Evolutionary conservation across 1,140 invertebrate genomes (phyloP), one percentile per base, ranked within the genome.

Genomic region (Spodoptera litura): DNA sequence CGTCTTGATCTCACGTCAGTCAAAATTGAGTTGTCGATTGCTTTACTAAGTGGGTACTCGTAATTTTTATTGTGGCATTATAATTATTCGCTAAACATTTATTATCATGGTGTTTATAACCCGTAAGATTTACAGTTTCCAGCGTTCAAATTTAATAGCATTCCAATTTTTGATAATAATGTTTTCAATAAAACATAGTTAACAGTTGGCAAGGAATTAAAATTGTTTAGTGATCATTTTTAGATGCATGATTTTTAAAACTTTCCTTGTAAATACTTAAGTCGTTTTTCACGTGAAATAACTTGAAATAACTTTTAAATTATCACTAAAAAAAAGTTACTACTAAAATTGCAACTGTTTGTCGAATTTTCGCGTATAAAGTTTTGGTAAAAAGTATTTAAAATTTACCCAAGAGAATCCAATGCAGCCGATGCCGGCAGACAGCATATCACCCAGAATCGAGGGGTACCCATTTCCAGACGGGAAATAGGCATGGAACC

Each of bases 401-500:
- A 15, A 52, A 20, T 53, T 96, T 96, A 98, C 98, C 99, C 99
- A 99, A 27, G 99, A 99, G 95, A 99, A 99, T 85, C 99, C 99
- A 83, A 99, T 98, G 91, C 98, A 99, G 2, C 98, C 99, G 79
- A 99, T 98, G 12, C 98, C 98, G 90, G 98, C 98, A 12, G 98
- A 97, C 52, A 99, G 93, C 98, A 99, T 99, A 85, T 99, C 99
- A n/a, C 98, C 99, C 15, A 99, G 95, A 76, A 99, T 99, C 0
- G 99, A 99, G 2, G 99, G 99, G 92, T 97, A 99, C 0, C 98
- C 99, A 95, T 99, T 99, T 31, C 99, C 99, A 0, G 99, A 97
- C 2, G 99, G 99, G 91, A 99, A 99, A 91, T 99, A 99, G 0
- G 99, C 99, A 93, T 99, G 99, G 94, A 99, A 99, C 66, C 98